Conservation (phyloP, 2,113 vertebrate genomes). For the Octodon degus region DNA sequence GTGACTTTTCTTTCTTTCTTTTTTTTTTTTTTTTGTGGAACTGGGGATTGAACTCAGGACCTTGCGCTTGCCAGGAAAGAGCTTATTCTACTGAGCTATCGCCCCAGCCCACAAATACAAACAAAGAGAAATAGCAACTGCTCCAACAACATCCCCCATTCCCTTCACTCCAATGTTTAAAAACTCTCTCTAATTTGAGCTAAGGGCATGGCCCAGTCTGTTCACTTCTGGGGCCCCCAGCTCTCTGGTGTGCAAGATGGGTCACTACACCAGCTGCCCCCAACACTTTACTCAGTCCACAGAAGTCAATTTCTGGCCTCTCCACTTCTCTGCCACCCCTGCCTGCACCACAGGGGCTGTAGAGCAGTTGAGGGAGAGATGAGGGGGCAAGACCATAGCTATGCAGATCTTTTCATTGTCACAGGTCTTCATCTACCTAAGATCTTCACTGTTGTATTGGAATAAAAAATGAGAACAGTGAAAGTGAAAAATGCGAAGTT, state of each 20-base stretch:
- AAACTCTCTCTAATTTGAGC: background rate
- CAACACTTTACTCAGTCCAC: background rate
- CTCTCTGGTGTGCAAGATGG: background rate
- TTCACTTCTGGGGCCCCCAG: background rate
- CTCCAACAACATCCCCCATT: background rate
- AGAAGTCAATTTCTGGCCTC: background rate
- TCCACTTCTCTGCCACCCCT: background rate
- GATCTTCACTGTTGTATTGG: background rate
- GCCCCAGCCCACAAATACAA: too few relatives aligned
- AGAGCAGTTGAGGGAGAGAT: background rate
- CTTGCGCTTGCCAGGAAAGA: too few relatives aligned
- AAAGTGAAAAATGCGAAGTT: background rate
- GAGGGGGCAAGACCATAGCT: background rate
- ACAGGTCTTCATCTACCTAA: background rate
- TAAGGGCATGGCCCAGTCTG: background rate
- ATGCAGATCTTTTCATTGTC: background rate
- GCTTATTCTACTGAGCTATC: too few relatives aligned
- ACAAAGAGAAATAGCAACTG: background rate
- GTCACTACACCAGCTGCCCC: background rate
- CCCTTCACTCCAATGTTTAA: background rate
- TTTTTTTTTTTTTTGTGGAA: too few relatives aligned
- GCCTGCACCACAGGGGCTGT: background rate
- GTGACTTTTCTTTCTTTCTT: too few relatives aligned
- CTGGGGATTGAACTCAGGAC: too few relatives aligned
- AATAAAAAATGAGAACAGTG: background rate